Conservation (phyloP, 2,113 vertebrate genomes). For the Vulpes vulpes region DNA sequence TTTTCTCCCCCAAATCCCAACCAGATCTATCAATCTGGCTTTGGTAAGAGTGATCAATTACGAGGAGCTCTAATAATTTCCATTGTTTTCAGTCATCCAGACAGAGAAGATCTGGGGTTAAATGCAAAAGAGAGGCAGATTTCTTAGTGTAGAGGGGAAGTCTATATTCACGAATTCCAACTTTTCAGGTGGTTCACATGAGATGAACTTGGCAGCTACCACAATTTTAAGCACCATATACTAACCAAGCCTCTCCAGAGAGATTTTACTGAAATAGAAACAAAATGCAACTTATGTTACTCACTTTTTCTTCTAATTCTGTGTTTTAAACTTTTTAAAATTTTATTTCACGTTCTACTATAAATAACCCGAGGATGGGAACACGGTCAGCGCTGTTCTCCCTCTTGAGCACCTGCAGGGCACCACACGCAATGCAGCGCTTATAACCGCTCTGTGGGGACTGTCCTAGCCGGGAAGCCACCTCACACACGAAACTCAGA, state of each 20-base stretch:
- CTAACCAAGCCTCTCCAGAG: neutral
- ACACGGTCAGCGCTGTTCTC: neutral
- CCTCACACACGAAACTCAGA: neutral
- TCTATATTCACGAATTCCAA: neutral
- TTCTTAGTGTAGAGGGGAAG: neutral
- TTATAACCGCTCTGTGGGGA: neutral
- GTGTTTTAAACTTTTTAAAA: neutral
- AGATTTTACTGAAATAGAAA: neutral
- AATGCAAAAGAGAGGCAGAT: neutral
- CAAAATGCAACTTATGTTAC: neutral
- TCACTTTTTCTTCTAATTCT: neutral
- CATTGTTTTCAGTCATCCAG: neutral
- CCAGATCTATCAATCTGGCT: neutral
- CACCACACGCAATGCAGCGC: neutral
- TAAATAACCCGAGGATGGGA: neutral
- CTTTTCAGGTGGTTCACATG: neutral
- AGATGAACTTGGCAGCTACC: neutral
- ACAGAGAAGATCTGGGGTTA: neutral
- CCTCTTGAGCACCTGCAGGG: neutral
- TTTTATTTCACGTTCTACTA: neutral
- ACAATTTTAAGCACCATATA: neutral
- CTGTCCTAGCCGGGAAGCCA: neutral
- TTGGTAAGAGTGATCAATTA: neutral
- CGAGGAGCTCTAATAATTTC: neutral
- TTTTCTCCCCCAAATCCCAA: neutral